phyloP scores from a whole-genome alignment of 2,888 invertebrate genomes.

The Globia sparganii region DNA sequence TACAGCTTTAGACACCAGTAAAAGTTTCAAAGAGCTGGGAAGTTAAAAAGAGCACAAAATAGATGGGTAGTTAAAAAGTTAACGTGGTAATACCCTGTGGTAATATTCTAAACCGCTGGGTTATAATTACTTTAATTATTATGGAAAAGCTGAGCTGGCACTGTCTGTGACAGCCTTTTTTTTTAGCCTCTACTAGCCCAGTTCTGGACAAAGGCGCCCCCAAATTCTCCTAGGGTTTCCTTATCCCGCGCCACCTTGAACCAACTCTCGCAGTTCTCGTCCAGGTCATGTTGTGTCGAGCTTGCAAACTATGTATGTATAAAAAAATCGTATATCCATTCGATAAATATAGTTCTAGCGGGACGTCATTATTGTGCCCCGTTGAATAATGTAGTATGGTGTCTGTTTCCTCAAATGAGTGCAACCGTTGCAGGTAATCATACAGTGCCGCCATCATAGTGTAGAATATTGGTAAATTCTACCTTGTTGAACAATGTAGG shows the following conservation, averaged over 20 bases:
- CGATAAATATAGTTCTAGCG: not conserved
- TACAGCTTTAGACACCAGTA: conserved; percentile 50
- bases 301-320: not conserved
- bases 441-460: too few relatives aligned
- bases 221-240: too few relatives aligned
- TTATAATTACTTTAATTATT: conserved; percentile 11
- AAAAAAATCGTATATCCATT: not conserved
- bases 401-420: not conserved
- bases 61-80: conserved; percentile 52
- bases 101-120: conserved; percentile 32
- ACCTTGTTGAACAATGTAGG: too few relatives aligned
- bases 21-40: conserved; percentile 54
- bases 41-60: conserved; percentile 53
- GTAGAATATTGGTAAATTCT: not conserved
- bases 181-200: too few relatives aligned
- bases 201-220: too few relatives aligned
- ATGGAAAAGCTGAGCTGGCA: not conserved
- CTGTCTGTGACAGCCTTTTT: not conserved
- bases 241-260: too few relatives aligned
- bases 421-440: not conserved
- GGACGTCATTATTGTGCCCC: not conserved
- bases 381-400: too few relatives aligned
- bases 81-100: conserved; percentile 32
- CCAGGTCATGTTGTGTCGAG: not conserved
- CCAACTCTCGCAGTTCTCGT: too few relatives aligned